phyloP scores from a whole-genome alignment of 2,888 invertebrate species.

The Drosophila stalkeri region DNA sequence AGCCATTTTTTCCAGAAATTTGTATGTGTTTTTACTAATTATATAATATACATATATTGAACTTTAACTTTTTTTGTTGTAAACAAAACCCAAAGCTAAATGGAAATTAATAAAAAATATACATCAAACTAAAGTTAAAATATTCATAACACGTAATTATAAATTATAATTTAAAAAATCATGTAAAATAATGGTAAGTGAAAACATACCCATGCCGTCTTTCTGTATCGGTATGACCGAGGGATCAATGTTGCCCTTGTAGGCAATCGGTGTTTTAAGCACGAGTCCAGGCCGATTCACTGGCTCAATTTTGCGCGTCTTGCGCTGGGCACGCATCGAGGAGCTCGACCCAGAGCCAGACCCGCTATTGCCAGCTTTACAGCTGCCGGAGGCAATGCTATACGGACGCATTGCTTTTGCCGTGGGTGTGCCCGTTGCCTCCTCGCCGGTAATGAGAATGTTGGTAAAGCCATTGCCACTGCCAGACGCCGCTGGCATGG shows the following conservation, averaged over 20 bases:
- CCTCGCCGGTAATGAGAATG: constrained; percentile 53
- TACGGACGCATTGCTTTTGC: constrained; percentile 40
- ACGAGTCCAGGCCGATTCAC: constrained; percentile 91
- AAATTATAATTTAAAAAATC: constrained; percentile 19
- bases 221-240: constrained; percentile 94
- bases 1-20: constrained; percentile 9
- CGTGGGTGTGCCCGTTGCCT: constrained; percentile 34
- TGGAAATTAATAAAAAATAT: constrained; percentile 18
- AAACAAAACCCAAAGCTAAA: constrained; percentile 24
- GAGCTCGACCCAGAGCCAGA: constrained; percentile 33
- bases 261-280: constrained; percentile 91
- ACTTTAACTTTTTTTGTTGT: neutral
- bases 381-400: constrained; percentile 50
- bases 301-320: constrained; percentile 89
- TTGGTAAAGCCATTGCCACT: constrained; percentile 58
- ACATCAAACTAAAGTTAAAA: constrained; percentile 26
- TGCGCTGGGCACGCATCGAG: constrained; percentile 80
- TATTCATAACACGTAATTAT: constrained; percentile 11
- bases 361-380: constrained; percentile 41
- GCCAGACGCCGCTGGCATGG: constrained; percentile 19
- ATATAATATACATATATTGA: neutral
- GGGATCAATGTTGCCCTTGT: constrained; percentile 92
- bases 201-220: constrained; percentile 93
- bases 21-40: neutral
- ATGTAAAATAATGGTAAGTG: constrained; percentile 42